Base-by-base conservation (phyloP, 2,888 invertebrate genomes). In the Drosophila crucigera region DNA sequence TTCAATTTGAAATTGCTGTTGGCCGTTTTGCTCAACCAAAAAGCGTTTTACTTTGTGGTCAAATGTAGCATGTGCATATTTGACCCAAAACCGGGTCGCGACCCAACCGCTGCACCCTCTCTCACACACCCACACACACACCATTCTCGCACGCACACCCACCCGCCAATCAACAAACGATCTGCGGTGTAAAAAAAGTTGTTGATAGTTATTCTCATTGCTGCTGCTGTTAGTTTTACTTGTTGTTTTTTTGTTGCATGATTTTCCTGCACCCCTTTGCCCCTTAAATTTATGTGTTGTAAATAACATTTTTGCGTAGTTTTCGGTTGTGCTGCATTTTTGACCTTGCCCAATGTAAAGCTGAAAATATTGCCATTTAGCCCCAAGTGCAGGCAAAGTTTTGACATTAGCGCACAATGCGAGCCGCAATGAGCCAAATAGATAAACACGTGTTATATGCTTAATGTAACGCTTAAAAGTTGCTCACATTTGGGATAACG, bases 1-100 rank as follows among this genome's bases (percentile, higher is more conserved):
- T 88, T 67, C 73, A 83, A 79, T 74, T 80, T 75, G 67, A 76
- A 84, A 79, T 84, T 82, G 79, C 84, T 79, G 84, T 68, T 76
- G 84, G 81, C 66, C 84, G 83, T 59, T 85, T 79, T 72, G 69
- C 87, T 70, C 80, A 70, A 73, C 80, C 78, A 68, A 72, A 89
- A 84, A 88, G 64, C 82, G 88, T 89, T 87, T 91, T 80, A 89
- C 87, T 90, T 87, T 91, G 91, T 89, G 91, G 87, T 87, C 89
- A 89, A 86, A 89, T 84, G 86, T 86, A 90, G 89, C 84, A 84
- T 84, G 84, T 90, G 88, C 89, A 84, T 86, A 84, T 84, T 79
- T 80, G 84, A 84, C 87, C 83, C 69, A 49, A 70, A 67, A 77
- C 61, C 62, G 54, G 53, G 62, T 55, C 71, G 68, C 60, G 55